Base-by-base conservation (phyloP, 2,113 vertebrate genomes). In the Urocolius indicus region DNA sequence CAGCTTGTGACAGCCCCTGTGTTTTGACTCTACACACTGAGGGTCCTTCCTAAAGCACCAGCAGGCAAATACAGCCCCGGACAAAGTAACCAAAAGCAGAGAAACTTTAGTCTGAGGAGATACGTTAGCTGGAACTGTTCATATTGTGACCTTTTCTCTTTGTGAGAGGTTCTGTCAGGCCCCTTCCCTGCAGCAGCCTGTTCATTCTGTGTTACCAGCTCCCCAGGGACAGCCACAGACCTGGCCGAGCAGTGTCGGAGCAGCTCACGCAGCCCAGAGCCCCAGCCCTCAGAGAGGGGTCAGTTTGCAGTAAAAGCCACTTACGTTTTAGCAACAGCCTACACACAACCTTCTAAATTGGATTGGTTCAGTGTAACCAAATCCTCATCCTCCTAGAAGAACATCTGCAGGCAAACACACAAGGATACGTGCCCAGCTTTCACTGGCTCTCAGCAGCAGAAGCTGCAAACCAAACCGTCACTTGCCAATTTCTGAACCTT, bases 301-400 rank as follows among this genome's bases (percentile, higher is more conserved):
- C 67, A 22, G 18, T 45, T 78, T 74, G 55, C 67, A 54, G n/a
- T 38, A 66, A 43, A 38, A 11, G 29, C 18, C 30, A 27, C 5
- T 46, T 54, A 13, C 8, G 7, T 20, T 20, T 75, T 49, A 45
- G 24, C 51, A 80, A 55, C 15, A 38, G 41, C 58, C 8, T 5
- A 17, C 4, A 13, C 14, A 22, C n/a, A 69, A 22, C 36, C 38
- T 38, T 27, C n/a, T 5, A 5, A 32, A 36, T 16, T 0, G 1
- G 11, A 23, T 30, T 11, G 15, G 10, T 46, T 80, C 24, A 36
- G 79, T 17, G 38, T 72, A 68, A 51, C 43, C 11, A 49, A 88
- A 88, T 34, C 58, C 38, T 57, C 13, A 3, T 29, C 32, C 16
- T 82, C 45, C 30, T 75, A 7, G 8, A 19, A 45, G 38, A 72